Conservation (phyloP, 2,888 invertebrate genomes). For the Pachliopta kotzebuea region DNA sequence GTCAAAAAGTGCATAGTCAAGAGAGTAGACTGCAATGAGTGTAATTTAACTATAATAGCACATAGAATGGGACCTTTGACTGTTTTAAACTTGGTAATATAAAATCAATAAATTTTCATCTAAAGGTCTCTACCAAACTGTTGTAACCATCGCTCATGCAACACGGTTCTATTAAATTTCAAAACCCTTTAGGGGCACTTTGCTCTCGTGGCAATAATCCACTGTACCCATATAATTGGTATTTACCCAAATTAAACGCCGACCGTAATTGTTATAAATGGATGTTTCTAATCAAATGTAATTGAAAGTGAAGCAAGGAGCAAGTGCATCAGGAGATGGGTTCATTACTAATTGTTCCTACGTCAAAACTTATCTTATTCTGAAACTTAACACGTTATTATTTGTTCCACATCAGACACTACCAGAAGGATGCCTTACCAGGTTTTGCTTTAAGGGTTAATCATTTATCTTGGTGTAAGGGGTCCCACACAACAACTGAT, state of each 20-base stretch:
- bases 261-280: slow-evolving; percentile 76
- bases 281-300: slow-evolving; percentile 72
- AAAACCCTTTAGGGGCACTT: slow-evolving; percentile 60
- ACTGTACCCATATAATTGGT: slow-evolving; percentile 71
- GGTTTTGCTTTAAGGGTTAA: too few species aligned
- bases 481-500: too few species aligned
- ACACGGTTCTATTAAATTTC: slow-evolving; percentile 60
- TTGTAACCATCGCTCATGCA: slow-evolving; percentile 45
- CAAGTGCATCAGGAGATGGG: slow-evolving; percentile 34
- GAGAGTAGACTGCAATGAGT: neutral
- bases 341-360: slow-evolving; percentile 42
- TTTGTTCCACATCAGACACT: neutral
- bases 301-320: slow-evolving; percentile 55
- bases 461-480: too few species aligned
- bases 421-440: neutral
- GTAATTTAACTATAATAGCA: neutral
- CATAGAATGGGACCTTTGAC: neutral
- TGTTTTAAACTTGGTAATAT: slow-evolving; percentile 23
- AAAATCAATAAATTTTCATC: slow-evolving; percentile 59
- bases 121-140: slow-evolving; percentile 46
- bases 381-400: neutral
- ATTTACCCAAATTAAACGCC: slow-evolving; percentile 74
- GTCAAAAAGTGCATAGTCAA: neutral
- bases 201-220: slow-evolving; percentile 53
- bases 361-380: slow-evolving; percentile 38